Evolutionary conservation across 2,888 invertebrate species (phyloP).

Genomic region (Lycaena phlaeas): DNA sequence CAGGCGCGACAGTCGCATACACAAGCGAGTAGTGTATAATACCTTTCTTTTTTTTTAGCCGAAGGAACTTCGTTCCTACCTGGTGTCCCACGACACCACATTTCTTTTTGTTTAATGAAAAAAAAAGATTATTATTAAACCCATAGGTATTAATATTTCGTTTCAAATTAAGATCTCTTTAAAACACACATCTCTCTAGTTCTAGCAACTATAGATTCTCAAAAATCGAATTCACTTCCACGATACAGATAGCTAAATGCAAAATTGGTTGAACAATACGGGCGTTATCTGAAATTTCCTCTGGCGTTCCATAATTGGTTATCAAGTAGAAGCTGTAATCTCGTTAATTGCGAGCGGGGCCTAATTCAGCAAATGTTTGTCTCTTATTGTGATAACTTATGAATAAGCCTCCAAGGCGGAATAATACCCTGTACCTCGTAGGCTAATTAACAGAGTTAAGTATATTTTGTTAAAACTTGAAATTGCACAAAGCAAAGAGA

Average conservation of each 20-base stretch:
- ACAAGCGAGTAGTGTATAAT: no score
- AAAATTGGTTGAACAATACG: not conserved
- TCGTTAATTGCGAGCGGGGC: not conserved
- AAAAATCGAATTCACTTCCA: no score
- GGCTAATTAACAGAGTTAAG: not conserved
- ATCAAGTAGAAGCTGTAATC: not conserved
- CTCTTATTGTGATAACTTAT: not conserved
- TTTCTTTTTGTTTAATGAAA: no score
- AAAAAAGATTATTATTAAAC: no score
- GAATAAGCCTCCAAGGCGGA: not conserved
- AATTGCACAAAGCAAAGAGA: not conserved
- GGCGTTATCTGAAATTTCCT: not conserved
- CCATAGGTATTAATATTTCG: no score
- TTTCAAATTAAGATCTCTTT: no score
- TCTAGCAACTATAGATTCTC: no score
- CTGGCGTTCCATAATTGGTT: not conserved
- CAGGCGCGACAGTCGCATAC: no score
- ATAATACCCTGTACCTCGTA: not conserved
- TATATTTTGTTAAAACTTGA: not conserved
- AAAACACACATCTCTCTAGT: no score
- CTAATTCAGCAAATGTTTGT: not conserved
- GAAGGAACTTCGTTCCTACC: no score
- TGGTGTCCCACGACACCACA: no score
- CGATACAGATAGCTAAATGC: not conserved
- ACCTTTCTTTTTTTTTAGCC: no score